Evolutionary conservation across 2,113 vertebrate genomes (phyloP).

Genomic region (Tachysurus fulvidraco): DNA sequence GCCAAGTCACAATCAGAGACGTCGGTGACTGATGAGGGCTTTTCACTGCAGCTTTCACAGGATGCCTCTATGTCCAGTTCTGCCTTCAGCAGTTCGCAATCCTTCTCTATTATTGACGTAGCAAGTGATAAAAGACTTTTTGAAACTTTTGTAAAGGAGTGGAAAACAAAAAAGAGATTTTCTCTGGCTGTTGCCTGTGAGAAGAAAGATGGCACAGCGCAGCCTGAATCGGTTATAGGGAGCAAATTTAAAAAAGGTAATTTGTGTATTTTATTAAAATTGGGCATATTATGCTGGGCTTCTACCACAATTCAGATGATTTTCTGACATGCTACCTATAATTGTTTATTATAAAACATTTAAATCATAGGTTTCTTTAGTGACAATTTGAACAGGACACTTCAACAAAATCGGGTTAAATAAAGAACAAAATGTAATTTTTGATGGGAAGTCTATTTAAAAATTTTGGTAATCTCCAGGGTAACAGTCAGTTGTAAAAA

Average conservation of each 20-base stretch:
- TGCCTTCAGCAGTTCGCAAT: slow-evolving; percentile 71
- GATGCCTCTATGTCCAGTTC: slow-evolving; percentile 63
- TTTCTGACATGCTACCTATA: neutral
- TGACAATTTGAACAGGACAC: neutral
- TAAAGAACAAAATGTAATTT: neutral
- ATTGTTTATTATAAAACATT: too few species aligned
- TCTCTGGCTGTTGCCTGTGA: slow-evolving; percentile 88
- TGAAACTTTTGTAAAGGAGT: slow-evolving; percentile 86
- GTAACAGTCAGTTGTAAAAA: neutral
- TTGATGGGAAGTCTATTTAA: neutral
- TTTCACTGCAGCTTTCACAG: slow-evolving; percentile 80
- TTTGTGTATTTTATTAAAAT: neutral
- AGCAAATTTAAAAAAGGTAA: slow-evolving; percentile 82
- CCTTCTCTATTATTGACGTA: slow-evolving; percentile 89
- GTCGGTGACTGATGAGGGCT: slow-evolving; percentile 64
- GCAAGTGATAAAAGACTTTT: slow-evolving; percentile 86
- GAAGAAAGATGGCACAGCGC: slow-evolving; percentile 63
- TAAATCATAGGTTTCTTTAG: neutral
- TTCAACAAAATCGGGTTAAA: too few species aligned
- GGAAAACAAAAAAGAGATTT: slow-evolving; percentile 82
- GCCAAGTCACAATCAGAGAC: slow-evolving; percentile 46
- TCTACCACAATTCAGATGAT: neutral
- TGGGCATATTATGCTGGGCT: neutral
- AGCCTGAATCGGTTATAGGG: slow-evolving; percentile 73
- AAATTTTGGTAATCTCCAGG: neutral